A percentile compares a stretch with the other conserved stretches of the same genome.
These are phyloP conservation scores for Mobula hypostoma DNA, from an alignment of 2,113 vertebrate genomes.

Conservation along the genomic window DNA sequence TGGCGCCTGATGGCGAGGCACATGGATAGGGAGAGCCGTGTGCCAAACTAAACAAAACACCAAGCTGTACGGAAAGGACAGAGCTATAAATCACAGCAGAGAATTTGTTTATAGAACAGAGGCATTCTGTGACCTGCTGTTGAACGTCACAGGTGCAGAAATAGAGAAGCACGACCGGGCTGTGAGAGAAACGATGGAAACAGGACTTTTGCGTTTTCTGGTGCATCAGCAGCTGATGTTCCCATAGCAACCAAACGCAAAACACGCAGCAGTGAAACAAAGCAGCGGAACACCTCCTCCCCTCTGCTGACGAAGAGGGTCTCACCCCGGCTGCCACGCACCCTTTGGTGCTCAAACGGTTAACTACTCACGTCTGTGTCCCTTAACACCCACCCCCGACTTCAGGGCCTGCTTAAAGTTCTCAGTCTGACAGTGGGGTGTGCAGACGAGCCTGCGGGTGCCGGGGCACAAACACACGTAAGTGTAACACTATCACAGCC, in stretches of 20 bases:
- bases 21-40: background rate
- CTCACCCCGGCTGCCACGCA: too few relatives aligned
- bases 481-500: too few relatives aligned
- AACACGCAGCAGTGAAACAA: background rate
- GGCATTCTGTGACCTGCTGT: background rate
- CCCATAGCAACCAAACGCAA: background rate
- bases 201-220: background rate
- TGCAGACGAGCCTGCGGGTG: too few relatives aligned
- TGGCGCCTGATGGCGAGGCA: background rate
- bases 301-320: too few relatives aligned
- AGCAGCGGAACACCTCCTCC: background rate
- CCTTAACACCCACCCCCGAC: too few relatives aligned
- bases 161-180: background rate
- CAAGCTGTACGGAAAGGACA: background rate
- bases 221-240: background rate
- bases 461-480: too few relatives aligned
- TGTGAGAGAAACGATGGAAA: background rate
- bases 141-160: background rate
- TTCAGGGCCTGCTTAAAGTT: too few relatives aligned
- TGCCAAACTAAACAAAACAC: background rate
- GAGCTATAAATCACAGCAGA: background rate
- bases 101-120: background rate
- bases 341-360: too few relatives aligned
- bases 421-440: too few relatives aligned
- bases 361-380: too few relatives aligned